Evolutionary conservation across 92 coral and sea anemone species (phyloP).

Genomic region (Zoanthus solanderi): DNA sequence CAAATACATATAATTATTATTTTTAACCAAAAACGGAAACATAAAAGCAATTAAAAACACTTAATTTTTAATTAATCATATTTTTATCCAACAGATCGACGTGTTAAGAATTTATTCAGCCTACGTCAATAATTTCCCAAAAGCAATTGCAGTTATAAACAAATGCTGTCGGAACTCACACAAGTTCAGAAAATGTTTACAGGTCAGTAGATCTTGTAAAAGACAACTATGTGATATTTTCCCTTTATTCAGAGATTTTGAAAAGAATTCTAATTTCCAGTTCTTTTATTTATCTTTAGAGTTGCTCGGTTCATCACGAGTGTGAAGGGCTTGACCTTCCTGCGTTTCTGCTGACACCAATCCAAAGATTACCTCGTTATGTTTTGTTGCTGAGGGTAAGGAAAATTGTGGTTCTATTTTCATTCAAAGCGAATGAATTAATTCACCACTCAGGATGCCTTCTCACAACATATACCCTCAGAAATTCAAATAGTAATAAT

Average conservation of each 20-base stretch:
- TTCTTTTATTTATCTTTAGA: constrained; percentile 53
- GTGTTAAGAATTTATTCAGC: constrained; percentile 93
- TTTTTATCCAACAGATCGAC: constrained; percentile 69
- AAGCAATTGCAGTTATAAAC: constrained; percentile 92
- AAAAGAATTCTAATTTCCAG: not conserved
- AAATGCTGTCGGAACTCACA: constrained; percentile 91
- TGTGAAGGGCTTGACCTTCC: constrained; percentile 92
- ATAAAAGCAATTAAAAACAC: too few species aligned
- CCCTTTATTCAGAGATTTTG: too few species aligned
- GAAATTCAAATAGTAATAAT: too few species aligned
- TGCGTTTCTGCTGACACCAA: constrained; percentile 95
- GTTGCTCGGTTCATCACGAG: constrained; percentile 80
- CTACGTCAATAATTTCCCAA: constrained; percentile 97
- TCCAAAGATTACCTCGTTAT: constrained; percentile 96
- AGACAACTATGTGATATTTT: not conserved
- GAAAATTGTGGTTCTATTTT: too few species aligned
- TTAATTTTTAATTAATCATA: too few species aligned
- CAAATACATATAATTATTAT: not conserved
- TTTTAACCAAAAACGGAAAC: not conserved
- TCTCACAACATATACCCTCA: too few species aligned
- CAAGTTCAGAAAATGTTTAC: constrained; percentile 84
- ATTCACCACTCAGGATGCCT: too few species aligned
- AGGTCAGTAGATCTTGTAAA: constrained; percentile 57
- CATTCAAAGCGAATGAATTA: too few species aligned
- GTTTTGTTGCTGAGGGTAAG: constrained; percentile 94